Base-by-base conservation (phyloP, 2,113 vertebrate genomes). In the Xiphorhynchus elegans region DNA sequence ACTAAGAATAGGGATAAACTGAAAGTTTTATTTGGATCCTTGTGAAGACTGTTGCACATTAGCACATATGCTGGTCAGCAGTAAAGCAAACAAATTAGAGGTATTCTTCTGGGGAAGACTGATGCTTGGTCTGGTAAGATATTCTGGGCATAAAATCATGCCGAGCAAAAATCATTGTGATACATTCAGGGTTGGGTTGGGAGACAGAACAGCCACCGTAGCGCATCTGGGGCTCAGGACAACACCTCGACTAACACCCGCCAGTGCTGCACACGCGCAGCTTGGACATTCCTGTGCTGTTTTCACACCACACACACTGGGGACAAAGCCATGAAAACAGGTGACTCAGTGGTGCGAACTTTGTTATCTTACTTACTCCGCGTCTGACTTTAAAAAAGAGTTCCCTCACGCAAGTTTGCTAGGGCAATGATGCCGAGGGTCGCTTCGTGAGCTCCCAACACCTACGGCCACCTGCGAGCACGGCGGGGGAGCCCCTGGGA, bases 361-460 rank as follows among this genome's bases (percentile, higher is more conserved):
- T 37, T 2, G 60, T 25, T 37, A 35, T 25, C n/a, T 60, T n/a
- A 12, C 11, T 72, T 44, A 37, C 15, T 33, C 49, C 0, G 0
- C 0, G n/a, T 17, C 37, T 62, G 50, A 49, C 59, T 42, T 42
- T 42, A 15, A 14, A 37, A 33, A 40, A 11, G 26, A 1, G 14
- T 3, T 62, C 13, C 2, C 26, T 33, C 25, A 16, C 37, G 18
- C 49, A 39, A 7, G 17, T 47, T 35, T 52, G 33, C 29, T 28
- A 2, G 8, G 23, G n/a, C 42, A 24, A 2, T 0, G 14, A 29
- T 2, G 20, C 6, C 19, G 76, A 28, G 1, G 1, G 6, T 31
- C 0, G 0, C 55, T 55, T 63, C 42, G 13, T 17, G 67, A 31
- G 14, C 42, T 5, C 13, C 18, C 44, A 72, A 5, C 25, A 35